Conservation (phyloP, 2,797 vertebrate species). For the Sylvia borin region DNA sequence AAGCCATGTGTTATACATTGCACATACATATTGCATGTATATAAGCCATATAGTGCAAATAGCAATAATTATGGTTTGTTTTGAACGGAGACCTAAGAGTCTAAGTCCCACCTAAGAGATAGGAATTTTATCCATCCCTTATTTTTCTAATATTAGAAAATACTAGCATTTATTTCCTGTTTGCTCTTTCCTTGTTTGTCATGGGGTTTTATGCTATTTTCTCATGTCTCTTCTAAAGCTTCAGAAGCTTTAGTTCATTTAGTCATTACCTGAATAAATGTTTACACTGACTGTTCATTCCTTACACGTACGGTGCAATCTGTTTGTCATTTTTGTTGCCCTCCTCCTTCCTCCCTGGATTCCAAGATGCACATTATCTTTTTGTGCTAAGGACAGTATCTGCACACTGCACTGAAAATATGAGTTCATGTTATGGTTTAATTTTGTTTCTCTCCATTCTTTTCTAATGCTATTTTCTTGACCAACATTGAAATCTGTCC, state of each 20-base stretch:
- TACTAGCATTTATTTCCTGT: background rate
- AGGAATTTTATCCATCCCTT: background rate
- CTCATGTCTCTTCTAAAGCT: background rate
- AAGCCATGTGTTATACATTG: background rate
- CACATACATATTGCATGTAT: too few species aligned
- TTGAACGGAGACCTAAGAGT: background rate
- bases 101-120: background rate
- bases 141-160: background rate
- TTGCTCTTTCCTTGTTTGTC: background rate
- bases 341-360: background rate
- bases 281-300: background rate
- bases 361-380: background rate
- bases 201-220: background rate
- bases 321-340: background rate
- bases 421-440: background rate
- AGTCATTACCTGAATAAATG: background rate
- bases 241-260: background rate
- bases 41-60: background rate
- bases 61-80: background rate
- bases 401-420: background rate
- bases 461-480: background rate
- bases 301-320: rapidly evolving
- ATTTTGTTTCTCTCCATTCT: background rate
- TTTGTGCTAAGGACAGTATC: background rate
- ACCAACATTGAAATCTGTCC: background rate